Evolutionary conservation across 2,797 vertebrate genomes (phyloP), one percentile per base, ranked within the genome.

Genomic region (Neoniphon sammara): DNA sequence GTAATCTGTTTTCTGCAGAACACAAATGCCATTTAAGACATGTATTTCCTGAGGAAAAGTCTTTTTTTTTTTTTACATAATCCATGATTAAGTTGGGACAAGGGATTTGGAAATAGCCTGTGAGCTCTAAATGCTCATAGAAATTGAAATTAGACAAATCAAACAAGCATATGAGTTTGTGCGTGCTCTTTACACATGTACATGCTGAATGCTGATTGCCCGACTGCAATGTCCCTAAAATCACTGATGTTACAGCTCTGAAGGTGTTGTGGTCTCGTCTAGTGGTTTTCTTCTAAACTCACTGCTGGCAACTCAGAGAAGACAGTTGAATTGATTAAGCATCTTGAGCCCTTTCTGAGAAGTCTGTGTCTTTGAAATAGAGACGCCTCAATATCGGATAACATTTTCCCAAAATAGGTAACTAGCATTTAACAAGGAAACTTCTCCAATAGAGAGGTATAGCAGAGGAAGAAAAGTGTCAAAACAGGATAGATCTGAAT

Each of bases 401-500:
- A 65, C 59, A 75, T 82, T 81, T 73, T 49, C n/a, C 47, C 18
- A 49, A 42, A 78, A 15, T 3, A 18, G 36, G 6, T 20, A 31
- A 18, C 2, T n/a, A 62, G 10, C 46, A 9, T 75, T 83, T 82
- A 67, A 42, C 60, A 73, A 59, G 52, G 9, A 78, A 11, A 65
- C 42, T 47, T 73, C 42, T 57, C 23, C 68, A 73, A 88, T 61
- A 55, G 34, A 74, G 63, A 61, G 7, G 68, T 52, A 66, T 52
- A 60, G 62, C 56, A n/a, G 31, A 55, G 20, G 31, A 20, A 42
- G 36, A 56, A 70, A 76, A 63, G 77, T 86, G 81, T 88, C 87
- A 83, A 66, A 83, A 69, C 66, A 78, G 53, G 55, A 34, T 80
- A 9, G 52, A 74, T 82, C 59, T 80, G 66, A 84, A 85, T 78